These are phyloP conservation scores for Stichopus horrens DNA, from an alignment of 53 echinoderm and acorn worm species.

Conservation along the genomic window DNA sequence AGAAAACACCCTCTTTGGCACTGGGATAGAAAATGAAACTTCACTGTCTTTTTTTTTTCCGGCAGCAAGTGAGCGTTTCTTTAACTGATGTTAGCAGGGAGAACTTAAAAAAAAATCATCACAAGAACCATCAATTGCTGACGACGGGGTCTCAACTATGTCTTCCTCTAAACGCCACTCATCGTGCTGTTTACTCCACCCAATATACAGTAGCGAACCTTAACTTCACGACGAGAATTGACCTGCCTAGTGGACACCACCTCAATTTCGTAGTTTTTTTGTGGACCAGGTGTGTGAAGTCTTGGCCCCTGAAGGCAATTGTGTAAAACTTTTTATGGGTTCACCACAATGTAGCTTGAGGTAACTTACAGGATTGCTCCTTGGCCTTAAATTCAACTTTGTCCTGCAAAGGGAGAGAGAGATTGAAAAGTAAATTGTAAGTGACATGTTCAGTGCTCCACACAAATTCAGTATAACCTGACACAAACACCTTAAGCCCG, in stretches of 20 bases:
- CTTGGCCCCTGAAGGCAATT: no score
- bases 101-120: slow-evolving; percentile 22
- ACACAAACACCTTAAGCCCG: no score
- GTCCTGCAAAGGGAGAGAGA: no score
- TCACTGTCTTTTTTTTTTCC: slow-evolving; percentile 5
- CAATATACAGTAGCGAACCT: not conserved
- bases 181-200: not conserved
- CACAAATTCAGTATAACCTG: no score
- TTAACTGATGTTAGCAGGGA: slow-evolving; percentile 23
- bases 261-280: slow-evolving; percentile 23
- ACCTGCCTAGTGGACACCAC: slow-evolving; percentile 17
- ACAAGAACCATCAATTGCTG: slow-evolving; percentile 19
- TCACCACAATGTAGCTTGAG: no score
- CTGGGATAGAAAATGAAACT: not conserved
- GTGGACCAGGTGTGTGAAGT: slow-evolving; percentile 18
- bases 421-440: no score
- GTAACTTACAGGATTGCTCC: no score
- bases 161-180: slow-evolving; percentile 22
- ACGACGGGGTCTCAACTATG: not conserved
- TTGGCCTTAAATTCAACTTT: no score
- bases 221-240: not conserved
- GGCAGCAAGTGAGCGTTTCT: slow-evolving; percentile 10
- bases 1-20: not conserved
- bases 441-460: no score
- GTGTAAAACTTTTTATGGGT: no score